Conservation (phyloP, 2,113 vertebrate species). For the Hemiprocne comata region DNA sequence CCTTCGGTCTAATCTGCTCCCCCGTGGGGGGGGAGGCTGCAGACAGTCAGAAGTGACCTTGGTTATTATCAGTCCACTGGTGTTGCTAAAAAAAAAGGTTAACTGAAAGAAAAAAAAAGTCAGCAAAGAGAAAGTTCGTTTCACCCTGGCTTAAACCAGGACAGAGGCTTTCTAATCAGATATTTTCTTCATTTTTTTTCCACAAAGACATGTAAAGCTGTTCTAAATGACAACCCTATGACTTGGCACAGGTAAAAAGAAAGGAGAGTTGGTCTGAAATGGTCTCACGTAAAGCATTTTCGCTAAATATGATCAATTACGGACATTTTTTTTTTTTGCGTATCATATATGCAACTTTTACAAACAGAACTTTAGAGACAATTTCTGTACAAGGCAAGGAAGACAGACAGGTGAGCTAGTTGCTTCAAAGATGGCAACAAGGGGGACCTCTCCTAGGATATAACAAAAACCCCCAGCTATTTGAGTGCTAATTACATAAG, state of each 20-base stretch:
- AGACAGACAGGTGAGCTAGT: neutral
- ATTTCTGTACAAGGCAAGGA: neutral
- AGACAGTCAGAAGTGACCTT: too few relatives aligned
- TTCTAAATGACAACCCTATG: neutral
- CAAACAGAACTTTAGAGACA: neutral
- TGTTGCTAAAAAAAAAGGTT: too few relatives aligned
- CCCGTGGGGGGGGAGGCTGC: too few relatives aligned
- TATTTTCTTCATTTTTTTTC: neutral
- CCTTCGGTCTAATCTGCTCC: too few relatives aligned
- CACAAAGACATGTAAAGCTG: neutral
- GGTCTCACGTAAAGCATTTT: neutral
- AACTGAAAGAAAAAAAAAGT: too few relatives aligned
- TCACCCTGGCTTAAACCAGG: too few relatives aligned
- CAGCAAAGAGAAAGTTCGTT: too few relatives aligned
- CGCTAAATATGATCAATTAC: neutral
- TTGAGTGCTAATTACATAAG: neutral
- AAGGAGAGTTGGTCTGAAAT: neutral
- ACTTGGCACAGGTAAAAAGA: neutral
- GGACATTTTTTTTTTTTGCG: neutral
- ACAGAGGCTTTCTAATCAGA: neutral
- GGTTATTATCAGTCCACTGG: too few relatives aligned
- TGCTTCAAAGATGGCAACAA: neutral
- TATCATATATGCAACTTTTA: neutral
- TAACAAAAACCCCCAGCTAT: neutral
- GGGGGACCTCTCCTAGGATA: rapidly evolving